Evolutionary conservation across 1,140 invertebrate species (phyloP), one percentile per base, ranked within the genome.

Genomic region (Hestina assimilis): DNA sequence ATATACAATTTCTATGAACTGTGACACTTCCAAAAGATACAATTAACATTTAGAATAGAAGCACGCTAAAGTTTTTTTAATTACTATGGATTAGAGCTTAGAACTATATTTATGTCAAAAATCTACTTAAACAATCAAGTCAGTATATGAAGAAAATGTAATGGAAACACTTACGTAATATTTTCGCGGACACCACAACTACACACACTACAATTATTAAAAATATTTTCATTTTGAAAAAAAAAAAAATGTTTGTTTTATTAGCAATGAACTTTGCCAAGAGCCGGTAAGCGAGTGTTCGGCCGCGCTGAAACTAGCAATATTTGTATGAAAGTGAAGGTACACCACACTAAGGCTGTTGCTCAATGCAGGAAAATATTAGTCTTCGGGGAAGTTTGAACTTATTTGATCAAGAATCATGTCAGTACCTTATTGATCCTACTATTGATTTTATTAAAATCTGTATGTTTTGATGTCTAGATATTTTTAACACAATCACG

Each of bases 291-390:
- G 59, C 65, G 68, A 82, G 64, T 80, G 78, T 73, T 66, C 72
- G 63, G 59, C 33, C 52, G 53, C 62, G 70, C 66, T 69, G 60
- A 69, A 65, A 54, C 53, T 58, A 47, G 57, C 62, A 63, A 67
- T 83, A 81, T 85, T 80, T 85, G 79, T 83, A 85, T 56, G 59
- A 59, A 65, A 66, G 70, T 72, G 65, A 51, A 63, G 67, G 55
- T 59, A 42, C 53, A 29, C 45, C 23, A 23, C 33, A 51, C 33
- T 40, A 51, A 43, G 17, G 19, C 43, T 50, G 63, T 78, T 80
- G 66, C 31, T 71, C 65, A 73, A 79, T 51, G 46, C 26, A 60
- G 54, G 59, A 56, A 66, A 72, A 70, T 53, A 56, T n/a, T n/a
- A 56, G 21, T 11, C 19, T 52, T 52, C 17, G 24, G 14, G 45